These are phyloP conservation scores for Orussus abietinus DNA, from an alignment of 1,140 invertebrate genomes.

Conservation along the genomic window DNA sequence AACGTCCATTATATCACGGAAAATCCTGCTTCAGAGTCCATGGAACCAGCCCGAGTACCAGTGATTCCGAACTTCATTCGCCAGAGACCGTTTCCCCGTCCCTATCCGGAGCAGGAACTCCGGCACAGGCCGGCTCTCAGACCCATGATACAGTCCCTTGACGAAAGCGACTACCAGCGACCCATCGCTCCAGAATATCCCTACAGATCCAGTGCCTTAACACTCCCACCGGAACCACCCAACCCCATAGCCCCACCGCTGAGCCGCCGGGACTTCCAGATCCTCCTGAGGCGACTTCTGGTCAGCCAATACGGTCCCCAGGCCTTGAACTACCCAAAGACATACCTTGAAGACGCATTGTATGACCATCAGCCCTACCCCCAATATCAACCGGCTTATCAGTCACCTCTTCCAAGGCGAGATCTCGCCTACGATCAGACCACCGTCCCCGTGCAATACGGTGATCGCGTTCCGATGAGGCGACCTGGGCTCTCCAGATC, in stretches of 20 bases:
- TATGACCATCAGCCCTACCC: slow-evolving; percentile 48
- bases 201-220: slow-evolving; percentile 30
- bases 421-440: slow-evolving; percentile 49
- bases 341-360: slow-evolving; percentile 45
- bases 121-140: slow-evolving; percentile 24
- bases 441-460: slow-evolving; percentile 38
- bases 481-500: slow-evolving; percentile 27
- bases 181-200: slow-evolving; percentile 33
- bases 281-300: slow-evolving; percentile 37
- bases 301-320: slow-evolving; percentile 46
- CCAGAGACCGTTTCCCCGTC: slow-evolving; percentile 20
- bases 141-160: slow-evolving; percentile 21
- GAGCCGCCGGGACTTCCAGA: slow-evolving; percentile 46
- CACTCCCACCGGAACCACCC: slow-evolving; percentile 43
- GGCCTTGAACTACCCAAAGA: slow-evolving; percentile 45
- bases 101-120: slow-evolving; percentile 30
- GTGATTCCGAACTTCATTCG: slow-evolving; percentile 30
- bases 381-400: slow-evolving; percentile 38
- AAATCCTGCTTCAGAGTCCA: slow-evolving; percentile 29
- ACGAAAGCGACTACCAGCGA: slow-evolving; percentile 39
- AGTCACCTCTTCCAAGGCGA: slow-evolving; percentile 32
- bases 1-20: slow-evolving; percentile 46
- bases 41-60: slow-evolving; percentile 26
- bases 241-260: slow-evolving; percentile 43
- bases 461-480: slow-evolving; percentile 44